These are phyloP conservation scores for Rhodeus uyekii DNA, from an alignment of 2,797 vertebrate genomes.

Conservation along the genomic window DNA sequence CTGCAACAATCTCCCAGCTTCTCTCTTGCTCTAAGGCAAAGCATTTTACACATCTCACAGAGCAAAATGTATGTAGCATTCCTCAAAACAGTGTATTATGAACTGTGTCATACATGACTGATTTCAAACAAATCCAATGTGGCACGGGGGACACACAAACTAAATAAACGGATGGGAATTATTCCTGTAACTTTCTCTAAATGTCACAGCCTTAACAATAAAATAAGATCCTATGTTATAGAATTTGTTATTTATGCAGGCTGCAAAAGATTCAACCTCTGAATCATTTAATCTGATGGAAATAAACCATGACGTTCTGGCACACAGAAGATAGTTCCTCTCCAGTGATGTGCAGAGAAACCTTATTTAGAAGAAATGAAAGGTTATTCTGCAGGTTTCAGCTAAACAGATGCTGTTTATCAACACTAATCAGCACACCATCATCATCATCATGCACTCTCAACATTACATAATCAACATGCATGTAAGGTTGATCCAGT, in stretches of 20 bases:
- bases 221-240: background rate
- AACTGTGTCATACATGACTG: background rate
- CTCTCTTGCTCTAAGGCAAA: constrained; percentile 18
- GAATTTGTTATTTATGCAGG: background rate
- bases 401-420: constrained; percentile 35
- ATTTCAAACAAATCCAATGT: background rate
- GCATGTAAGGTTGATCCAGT: constrained; percentile 33
- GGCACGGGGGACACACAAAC: background rate
- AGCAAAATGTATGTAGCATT: background rate
- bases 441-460: constrained; percentile 18
- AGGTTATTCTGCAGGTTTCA: background rate
- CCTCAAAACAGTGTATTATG: background rate
- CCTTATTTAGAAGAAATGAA: background rate
- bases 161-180: background rate
- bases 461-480: constrained; percentile 54
- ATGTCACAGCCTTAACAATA: background rate
- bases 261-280: background rate
- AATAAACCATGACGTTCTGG: constrained; percentile 6
- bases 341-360: constrained; percentile 11
- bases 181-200: background rate
- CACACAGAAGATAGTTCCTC: background rate
- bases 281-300: constrained; percentile 8
- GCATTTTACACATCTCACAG: constrained; percentile 1
- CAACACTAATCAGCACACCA: constrained; percentile 15
- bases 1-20: constrained; percentile 38